Evolutionary conservation across 2,113 vertebrate genomes (phyloP), one percentile per base, ranked within the genome.

Genomic region (Passer domesticus): DNA sequence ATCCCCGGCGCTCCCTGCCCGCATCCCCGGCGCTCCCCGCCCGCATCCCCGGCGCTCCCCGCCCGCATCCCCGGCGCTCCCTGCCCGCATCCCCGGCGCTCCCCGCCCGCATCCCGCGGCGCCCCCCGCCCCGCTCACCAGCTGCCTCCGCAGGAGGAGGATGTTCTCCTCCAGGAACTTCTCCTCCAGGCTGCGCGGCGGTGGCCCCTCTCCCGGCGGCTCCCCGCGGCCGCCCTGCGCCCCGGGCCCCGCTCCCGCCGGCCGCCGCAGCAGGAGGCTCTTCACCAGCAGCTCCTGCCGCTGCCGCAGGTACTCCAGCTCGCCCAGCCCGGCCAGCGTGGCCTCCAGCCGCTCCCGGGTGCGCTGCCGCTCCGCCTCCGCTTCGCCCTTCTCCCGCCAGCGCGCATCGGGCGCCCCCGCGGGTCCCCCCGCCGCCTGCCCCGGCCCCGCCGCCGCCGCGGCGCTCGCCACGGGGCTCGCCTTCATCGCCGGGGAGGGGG

Each of bases 91-190:
- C 58, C 43, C 66, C 55, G 25, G 67, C 37, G 46, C 1, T 69
- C 63, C 1, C 50, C 41, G 1, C 50, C 6, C 41, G 62, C 77
- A 37, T 56, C 52, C 63, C 77, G 47, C 81, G 58, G 58, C 27
- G 46, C 58, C 12, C 60, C 43, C 56, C 82, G 59, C 70, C 18
- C 72, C 46, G 95, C 98, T 88, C 98, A 99, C 99, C 99, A 99
- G 97, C 91, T 99, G 99, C 97, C 98, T 98, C 88, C 98, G 90
- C 70, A 99, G 97, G 79, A 99, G 98, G 66, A 99, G 96, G 95
- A 99, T 98, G 96, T 99, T 99, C 95, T 99, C 98, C 97, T 99
- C 98, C 96, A 99, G 90, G 96, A 98, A 98, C 97, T 98, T 98
- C 97, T 99, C 99, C 97, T 99, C 98, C 67, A 98, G 96, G 94